Evolutionary conservation across 1,140 invertebrate species (phyloP).

Genomic region (Drosophila rhopaloa): DNA sequence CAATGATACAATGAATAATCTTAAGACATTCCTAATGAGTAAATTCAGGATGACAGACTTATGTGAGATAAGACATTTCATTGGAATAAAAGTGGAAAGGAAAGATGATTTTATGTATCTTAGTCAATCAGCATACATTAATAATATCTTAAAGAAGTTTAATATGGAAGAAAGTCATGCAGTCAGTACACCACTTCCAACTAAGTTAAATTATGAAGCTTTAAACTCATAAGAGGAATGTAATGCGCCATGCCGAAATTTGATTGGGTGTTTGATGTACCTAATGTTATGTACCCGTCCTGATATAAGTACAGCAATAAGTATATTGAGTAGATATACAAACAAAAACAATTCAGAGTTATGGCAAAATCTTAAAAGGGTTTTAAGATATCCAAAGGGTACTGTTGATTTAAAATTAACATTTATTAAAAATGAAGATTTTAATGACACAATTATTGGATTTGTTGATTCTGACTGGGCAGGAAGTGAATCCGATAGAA

Average conservation of each 20-base stretch:
- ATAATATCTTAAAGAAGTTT: conserved; percentile 23
- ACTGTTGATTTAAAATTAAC: conserved; percentile 9
- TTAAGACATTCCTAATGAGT: conserved; percentile 48
- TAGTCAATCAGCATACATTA: conserved; percentile 49
- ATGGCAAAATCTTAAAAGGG: conserved; percentile 3
- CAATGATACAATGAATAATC: conserved; percentile 12
- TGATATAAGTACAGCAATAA: conserved; percentile 16
- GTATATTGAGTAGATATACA: background rate
- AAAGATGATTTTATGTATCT: conserved; percentile 27
- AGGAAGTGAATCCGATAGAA: no score
- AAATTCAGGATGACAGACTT: conserved; percentile 44
- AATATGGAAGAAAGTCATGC: conserved; percentile 30
- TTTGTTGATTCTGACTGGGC: no score
- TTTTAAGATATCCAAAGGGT: conserved; percentile 5
- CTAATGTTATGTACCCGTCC: conserved; percentile 1
- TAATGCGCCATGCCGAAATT: conserved; percentile 26
- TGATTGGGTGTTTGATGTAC: conserved; percentile 41
- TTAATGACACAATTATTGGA: no score
- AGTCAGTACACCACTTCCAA: conserved; percentile 21
- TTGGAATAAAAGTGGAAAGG: conserved; percentile 43
- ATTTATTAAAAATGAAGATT: conserved; percentile 50
- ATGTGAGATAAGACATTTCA: conserved; percentile 24
- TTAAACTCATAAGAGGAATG: conserved; percentile 28
- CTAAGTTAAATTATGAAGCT: conserved; percentile 28
- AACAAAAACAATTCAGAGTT: conserved; percentile 16